A percentile compares a stretch with the other conserved stretches of the same genome.
Evolutionary conservation across 2,888 invertebrate species (phyloP).

Genomic region (Eudemis profundana): DNA sequence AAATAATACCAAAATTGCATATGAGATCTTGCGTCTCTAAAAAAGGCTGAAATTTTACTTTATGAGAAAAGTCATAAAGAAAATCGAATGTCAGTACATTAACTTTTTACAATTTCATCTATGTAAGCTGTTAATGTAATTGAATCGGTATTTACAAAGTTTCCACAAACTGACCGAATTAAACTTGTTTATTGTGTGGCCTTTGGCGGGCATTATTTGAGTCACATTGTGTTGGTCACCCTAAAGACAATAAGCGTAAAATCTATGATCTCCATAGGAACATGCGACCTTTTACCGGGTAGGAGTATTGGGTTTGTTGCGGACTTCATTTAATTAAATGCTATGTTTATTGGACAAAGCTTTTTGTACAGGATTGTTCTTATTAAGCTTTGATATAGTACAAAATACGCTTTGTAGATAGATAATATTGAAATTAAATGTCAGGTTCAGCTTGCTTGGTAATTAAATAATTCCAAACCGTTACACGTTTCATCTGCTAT

Average conservation of each 20-base stretch:
- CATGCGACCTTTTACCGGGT: neutral
- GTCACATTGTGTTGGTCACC: neutral
- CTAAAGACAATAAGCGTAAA: neutral
- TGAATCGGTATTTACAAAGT: constrained; percentile 8
- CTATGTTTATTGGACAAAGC: constrained; percentile 13
- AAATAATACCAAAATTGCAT: too few species aligned
- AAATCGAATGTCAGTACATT: too few species aligned
- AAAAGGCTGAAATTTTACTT: too few species aligned
- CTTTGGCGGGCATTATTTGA: constrained; percentile 32
- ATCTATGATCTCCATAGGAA: neutral
- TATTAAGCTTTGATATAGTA: constrained; percentile 16
- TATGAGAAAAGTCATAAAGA: too few species aligned
- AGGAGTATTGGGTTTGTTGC: neutral
- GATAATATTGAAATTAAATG: constrained; percentile 1
- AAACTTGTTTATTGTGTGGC: constrained; percentile 26
- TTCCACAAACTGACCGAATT: constrained; percentile 23
- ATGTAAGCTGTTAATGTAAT: constrained; percentile 7
- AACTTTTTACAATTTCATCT: neutral
- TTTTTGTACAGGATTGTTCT: constrained; percentile 18
- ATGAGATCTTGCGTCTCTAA: too few species aligned
- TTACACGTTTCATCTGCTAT: too few species aligned
- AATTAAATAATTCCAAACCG: constrained; percentile 2
- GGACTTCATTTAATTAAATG: constrained; percentile 27
- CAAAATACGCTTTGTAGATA: constrained; percentile 11
- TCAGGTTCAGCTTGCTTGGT: neutral